Conservation (phyloP, 2,888 invertebrate genomes). For the Lepidochrysops patricia region DNA sequence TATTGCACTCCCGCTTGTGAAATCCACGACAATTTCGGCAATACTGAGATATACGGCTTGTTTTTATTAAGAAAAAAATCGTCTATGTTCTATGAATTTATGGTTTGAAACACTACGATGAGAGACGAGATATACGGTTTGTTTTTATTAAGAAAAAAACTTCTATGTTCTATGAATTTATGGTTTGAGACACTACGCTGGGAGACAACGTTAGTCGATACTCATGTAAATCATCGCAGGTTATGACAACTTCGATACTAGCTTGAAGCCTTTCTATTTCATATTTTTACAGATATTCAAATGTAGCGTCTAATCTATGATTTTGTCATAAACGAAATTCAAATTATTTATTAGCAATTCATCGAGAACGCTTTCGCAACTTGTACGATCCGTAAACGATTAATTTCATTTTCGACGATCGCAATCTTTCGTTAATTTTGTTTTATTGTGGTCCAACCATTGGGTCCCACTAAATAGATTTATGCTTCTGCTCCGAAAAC, state of each 20-base stretch:
- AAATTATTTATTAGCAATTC: not conserved
- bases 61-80: not conserved
- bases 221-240: no score
- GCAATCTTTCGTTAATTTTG: not conserved
- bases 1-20: constrained; percentile 37
- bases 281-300: not conserved
- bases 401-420: not conserved
- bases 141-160: not conserved
- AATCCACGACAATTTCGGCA: constrained; percentile 1
- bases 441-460: not conserved
- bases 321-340: not conserved
- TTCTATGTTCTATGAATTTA: no score
- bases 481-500: not conserved
- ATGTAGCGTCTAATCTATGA: not conserved
- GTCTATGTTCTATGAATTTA: no score
- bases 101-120: no score
- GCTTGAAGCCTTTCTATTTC: no score
- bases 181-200: no score
- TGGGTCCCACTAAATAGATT: not conserved
- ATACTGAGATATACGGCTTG: not conserved
- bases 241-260: no score
- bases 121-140: not conserved
- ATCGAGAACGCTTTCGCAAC: not conserved
- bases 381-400: not conserved
- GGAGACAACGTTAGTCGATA: no score